A percentile compares a stretch with the other conserved stretches of the same genome.
Evolutionary conservation across 1,140 invertebrate genomes (phyloP).

Genomic region (Diabrotica undecimpunctata): DNA sequence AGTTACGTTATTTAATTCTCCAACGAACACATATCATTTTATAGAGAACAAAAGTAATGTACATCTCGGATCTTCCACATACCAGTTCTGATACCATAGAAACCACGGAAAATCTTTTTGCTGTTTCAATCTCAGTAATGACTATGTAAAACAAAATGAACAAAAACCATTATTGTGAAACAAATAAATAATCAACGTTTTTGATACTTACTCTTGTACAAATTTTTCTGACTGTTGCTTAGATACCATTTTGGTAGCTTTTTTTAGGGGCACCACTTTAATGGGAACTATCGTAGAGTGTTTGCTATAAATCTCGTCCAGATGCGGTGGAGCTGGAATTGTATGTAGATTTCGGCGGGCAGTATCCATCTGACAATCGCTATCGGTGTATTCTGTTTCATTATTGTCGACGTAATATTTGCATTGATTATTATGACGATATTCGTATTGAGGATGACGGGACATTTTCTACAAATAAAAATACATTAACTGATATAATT

Average conservation of each 20-base stretch:
- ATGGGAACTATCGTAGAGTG: background rate
- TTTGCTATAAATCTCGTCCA: slow-evolving; percentile 3
- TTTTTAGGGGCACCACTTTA: background rate
- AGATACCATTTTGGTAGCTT: background rate
- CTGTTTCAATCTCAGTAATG: too few species aligned
- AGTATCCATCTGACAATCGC: background rate
- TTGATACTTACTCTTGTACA: background rate
- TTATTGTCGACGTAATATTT: slow-evolving; percentile 3
- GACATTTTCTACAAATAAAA: background rate
- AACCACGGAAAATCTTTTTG: too few species aligned
- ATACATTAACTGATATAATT: too few species aligned
- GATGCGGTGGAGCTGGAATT: background rate
- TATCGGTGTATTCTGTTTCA: slow-evolving; percentile 5
- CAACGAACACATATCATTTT: too few species aligned
- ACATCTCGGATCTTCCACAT: too few species aligned
- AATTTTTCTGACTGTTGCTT: background rate
- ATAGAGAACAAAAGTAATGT: too few species aligned
- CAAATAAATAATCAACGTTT: too few species aligned
- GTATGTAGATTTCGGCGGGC: background rate
- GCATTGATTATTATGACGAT: background rate
- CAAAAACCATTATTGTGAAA: too few species aligned
- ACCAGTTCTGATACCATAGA: too few species aligned
- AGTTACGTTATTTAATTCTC: too few species aligned
- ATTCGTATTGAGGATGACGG: background rate
- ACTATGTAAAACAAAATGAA: too few species aligned